Evolutionary conservation across 2,113 vertebrate species (phyloP).

Genomic region (Poeciliopsis occidentalis): DNA sequence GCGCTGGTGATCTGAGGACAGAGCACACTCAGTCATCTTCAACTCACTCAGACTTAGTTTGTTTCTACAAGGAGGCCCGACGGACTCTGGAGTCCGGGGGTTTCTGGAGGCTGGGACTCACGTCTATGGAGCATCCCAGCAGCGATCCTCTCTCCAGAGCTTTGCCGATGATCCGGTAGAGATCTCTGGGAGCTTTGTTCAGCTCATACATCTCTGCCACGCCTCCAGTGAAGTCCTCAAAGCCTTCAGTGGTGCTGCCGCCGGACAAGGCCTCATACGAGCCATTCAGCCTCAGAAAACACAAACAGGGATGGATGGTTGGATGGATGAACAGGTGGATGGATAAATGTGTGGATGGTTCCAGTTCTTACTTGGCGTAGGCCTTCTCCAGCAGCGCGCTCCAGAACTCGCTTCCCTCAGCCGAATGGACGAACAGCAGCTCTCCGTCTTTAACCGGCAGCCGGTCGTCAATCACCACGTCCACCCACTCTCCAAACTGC

Average conservation of each 20-base stretch:
- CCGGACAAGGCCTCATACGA: conserved; percentile 89
- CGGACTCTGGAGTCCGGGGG: too few species aligned
- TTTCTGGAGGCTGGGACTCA: conserved; percentile 34
- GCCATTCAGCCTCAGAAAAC: conserved; percentile 79
- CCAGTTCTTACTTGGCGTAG: conserved; percentile 75
- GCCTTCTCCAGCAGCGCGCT: conserved; percentile 71
- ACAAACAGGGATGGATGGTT: neutral
- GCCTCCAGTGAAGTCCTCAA: conserved; percentile 91
- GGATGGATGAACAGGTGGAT: too few species aligned
- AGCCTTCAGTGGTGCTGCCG: conserved; percentile 88
- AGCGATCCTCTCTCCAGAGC: conserved; percentile 85
- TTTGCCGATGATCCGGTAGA: conserved; percentile 83
- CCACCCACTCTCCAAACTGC: conserved; percentile 80
- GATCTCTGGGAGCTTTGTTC: conserved; percentile 76
- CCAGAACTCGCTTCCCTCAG: conserved; percentile 76
- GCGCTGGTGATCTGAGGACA: conserved; percentile 80
- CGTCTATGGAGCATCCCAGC: conserved; percentile 90
- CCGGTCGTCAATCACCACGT: conserved; percentile 78
- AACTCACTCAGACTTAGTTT: too few species aligned
- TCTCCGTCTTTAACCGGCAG: conserved; percentile 73
- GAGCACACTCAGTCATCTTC: neutral
- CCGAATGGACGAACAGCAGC: conserved; percentile 79
- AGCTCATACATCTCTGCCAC: conserved; percentile 86
- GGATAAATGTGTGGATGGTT: neutral
- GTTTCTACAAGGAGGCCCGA: too few species aligned